Conservation (phyloP, 2,797 vertebrate genomes). For the Distichodus sexfasciatus region DNA sequence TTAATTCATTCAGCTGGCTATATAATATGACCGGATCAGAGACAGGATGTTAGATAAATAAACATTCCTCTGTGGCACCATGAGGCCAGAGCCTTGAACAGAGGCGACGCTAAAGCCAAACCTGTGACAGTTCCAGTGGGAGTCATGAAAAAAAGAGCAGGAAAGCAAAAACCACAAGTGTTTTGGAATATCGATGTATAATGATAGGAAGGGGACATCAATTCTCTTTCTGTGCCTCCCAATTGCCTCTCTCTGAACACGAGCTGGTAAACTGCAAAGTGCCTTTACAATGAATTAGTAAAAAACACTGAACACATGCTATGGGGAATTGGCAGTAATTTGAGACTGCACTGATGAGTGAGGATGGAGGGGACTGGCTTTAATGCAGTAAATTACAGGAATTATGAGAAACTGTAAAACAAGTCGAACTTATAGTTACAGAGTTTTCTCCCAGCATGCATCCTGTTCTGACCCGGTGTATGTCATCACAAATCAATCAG, state of each 20-base stretch:
- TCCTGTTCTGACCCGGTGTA: constrained; percentile 58
- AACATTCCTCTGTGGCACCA: constrained; percentile 49
- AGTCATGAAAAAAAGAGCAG: constrained; percentile 42
- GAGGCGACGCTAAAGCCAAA: constrained; percentile 42
- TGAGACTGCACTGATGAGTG: constrained; percentile 61
- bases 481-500: constrained; percentile 62
- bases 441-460: constrained; percentile 38
- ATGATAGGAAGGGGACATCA: constrained; percentile 40
- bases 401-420: constrained; percentile 65
- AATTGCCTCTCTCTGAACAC: background rate
- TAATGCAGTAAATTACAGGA: constrained; percentile 69
- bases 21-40: constrained; percentile 51
- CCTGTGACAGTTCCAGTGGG: constrained; percentile 40
- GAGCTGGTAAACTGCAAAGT: constrained; percentile 10
- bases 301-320: background rate
- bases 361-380: constrained; percentile 58
- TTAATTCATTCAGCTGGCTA: constrained; percentile 45
- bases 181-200: constrained; percentile 42
- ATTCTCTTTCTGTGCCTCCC: constrained; percentile 1
- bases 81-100: constrained; percentile 39
- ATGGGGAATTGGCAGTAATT: constrained; percentile 55
- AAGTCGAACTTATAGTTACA: constrained; percentile 41
- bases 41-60: constrained; percentile 51
- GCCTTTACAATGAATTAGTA: constrained; percentile 6
- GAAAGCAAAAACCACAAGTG: constrained; percentile 43